phyloP scores from a whole-genome alignment of 2,113 vertebrate genomes.

The Cynoglossus semilaevis region DNA sequence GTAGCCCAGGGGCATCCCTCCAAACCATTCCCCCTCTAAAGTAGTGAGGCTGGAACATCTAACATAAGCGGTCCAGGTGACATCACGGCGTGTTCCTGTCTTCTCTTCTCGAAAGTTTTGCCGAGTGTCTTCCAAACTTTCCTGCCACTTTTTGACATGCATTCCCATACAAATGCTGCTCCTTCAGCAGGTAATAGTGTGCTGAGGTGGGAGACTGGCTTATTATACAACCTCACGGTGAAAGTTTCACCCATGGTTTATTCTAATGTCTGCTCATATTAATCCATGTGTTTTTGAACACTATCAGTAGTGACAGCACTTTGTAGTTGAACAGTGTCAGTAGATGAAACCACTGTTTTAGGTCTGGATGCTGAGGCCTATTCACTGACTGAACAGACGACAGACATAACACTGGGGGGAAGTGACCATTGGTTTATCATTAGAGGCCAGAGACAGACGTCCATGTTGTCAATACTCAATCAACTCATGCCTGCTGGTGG shows the following conservation, averaged over 20 bases:
- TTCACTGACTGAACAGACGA: constrained; percentile 35
- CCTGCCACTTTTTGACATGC: constrained; percentile 35
- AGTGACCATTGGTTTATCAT: constrained; percentile 40
- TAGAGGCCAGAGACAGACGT: constrained; percentile 24
- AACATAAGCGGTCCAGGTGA: constrained; percentile 49
- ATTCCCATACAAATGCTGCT: constrained; percentile 32
- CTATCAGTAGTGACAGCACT: not conserved
- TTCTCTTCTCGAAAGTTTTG: constrained; percentile 36
- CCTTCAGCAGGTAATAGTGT: no score
- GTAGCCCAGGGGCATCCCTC: constrained; percentile 60
- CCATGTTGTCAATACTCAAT: constrained; percentile 58
- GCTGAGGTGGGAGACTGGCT: not conserved
- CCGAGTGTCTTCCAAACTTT: constrained; percentile 46
- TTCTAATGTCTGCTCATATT: not conserved
- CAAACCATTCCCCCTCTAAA: constrained; percentile 59
- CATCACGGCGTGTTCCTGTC: constrained; percentile 45
- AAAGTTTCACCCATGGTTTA: not conserved
- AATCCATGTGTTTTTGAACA: not conserved
- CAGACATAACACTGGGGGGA: constrained; percentile 28
- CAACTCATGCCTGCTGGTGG: constrained; percentile 50
- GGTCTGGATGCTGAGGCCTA: constrained; percentile 17
- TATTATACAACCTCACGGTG: no score
- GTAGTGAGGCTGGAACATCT: constrained; percentile 45
- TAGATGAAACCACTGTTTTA: not conserved
- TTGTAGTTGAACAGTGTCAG: not conserved